Conservation (phyloP, 2,797 vertebrate species). For the Pteropus rufus region DNA sequence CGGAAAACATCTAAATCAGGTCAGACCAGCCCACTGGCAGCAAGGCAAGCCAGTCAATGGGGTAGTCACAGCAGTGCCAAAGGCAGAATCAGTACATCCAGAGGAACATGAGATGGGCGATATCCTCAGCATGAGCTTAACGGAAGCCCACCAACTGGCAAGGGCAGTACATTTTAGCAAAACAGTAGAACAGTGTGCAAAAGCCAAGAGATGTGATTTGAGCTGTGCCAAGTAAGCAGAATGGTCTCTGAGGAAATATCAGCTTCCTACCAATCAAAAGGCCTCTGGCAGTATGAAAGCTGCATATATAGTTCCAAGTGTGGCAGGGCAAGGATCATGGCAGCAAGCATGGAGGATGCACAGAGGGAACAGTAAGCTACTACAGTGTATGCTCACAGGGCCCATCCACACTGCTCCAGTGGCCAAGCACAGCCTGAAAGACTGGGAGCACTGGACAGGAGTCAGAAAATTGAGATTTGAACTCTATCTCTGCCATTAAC, state of each 20-base stretch:
- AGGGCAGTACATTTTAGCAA: conserved; percentile 21
- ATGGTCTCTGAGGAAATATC: conserved; percentile 48
- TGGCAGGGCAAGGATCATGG: background rate
- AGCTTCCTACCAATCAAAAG: conserved; percentile 24
- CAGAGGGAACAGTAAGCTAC: background rate
- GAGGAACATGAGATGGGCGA: background rate
- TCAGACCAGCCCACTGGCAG: conserved; percentile 42
- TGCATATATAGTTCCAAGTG: background rate
- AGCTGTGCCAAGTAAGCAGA: background rate
- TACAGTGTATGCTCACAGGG: background rate
- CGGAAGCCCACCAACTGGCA: conserved; percentile 58
- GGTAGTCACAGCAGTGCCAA: accelerated
- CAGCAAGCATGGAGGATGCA: background rate
- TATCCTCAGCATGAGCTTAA: background rate
- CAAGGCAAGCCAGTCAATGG: background rate
- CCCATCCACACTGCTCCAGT: background rate
- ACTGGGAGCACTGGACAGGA: background rate
- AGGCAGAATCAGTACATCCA: conserved; percentile 45
- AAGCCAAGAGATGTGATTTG: conserved; percentile 21
- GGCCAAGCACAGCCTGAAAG: background rate
- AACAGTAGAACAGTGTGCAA: background rate
- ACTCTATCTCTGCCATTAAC: background rate
- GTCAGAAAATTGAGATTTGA: background rate
- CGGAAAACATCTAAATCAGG: conserved; percentile 55
- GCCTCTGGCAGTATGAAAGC: conserved; percentile 9